These are phyloP conservation scores for Dendrocincla fuliginosa DNA, from an alignment of 2,797 vertebrate species.

Conservation along the genomic window DNA sequence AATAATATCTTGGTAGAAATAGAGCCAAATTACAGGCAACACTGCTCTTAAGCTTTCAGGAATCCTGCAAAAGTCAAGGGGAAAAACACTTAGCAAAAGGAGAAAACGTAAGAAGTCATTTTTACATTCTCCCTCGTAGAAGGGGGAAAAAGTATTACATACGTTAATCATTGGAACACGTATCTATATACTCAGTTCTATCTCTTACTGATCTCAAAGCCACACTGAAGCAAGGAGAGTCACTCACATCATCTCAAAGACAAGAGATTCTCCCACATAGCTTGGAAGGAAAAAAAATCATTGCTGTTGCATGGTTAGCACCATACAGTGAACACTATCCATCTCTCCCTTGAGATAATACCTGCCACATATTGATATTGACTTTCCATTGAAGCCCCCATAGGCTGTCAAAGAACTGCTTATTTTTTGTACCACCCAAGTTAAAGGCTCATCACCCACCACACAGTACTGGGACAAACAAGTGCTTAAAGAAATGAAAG, in stretches of 20 bases:
- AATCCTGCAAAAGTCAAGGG: not conserved
- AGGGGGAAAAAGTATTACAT: not conserved
- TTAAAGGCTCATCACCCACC: not conserved
- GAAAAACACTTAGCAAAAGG: not conserved
- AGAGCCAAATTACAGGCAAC: not conserved
- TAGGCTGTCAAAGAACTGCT: not conserved
- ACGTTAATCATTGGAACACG: not conserved
- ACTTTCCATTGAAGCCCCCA: not conserved
- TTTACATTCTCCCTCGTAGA: not conserved
- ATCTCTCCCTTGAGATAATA: not conserved
- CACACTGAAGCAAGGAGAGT: not conserved
- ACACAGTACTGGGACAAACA: not conserved
- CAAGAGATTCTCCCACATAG: not conserved
- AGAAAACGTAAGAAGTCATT: not conserved
- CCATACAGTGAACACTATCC: not conserved
- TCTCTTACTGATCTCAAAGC: not conserved
- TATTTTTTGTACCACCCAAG: rapidly evolving
- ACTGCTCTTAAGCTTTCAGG: not conserved
- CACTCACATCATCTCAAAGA: not conserved
- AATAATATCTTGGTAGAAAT: not conserved
- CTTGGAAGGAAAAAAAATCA: not conserved
- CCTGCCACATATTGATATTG: not conserved
- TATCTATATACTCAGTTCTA: not conserved
- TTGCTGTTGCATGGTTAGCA: not conserved
- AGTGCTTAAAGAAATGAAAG: not conserved